These are phyloP conservation scores for Hypotaenidia okinawae DNA, from an alignment of 2,797 vertebrate genomes.

Conservation along the genomic window DNA sequence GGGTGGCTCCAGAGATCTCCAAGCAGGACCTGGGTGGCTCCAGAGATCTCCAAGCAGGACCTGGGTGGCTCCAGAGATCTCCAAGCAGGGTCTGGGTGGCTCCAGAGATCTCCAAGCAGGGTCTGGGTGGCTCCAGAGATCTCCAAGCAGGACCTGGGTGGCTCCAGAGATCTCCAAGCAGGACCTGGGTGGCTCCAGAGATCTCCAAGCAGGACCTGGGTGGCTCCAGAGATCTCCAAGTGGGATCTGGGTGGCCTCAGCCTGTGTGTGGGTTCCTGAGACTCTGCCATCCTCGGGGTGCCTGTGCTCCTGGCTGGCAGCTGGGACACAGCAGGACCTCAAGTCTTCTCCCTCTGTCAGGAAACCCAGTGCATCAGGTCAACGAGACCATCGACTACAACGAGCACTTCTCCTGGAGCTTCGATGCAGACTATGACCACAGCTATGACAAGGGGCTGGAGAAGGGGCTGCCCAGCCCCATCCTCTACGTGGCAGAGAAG, in stretches of 20 bases:
- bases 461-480: slow-evolving; percentile 89
- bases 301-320: background rate
- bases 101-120: too few relatives aligned
- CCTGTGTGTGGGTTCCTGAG: background rate
- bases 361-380: slow-evolving; percentile 87
- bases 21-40: too few relatives aligned
- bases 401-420: slow-evolving; percentile 87
- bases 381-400: slow-evolving; percentile 97
- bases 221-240: too few relatives aligned
- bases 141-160: too few relatives aligned
- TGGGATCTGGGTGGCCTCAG: too few relatives aligned
- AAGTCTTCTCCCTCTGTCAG: slow-evolving; percentile 62
- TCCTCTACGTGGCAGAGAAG: slow-evolving; percentile 93
- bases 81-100: too few relatives aligned
- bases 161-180: too few relatives aligned
- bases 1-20: too few relatives aligned
- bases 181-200: too few relatives aligned
- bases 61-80: too few relatives aligned
- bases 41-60: too few relatives aligned
- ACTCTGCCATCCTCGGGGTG: background rate
- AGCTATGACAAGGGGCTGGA: slow-evolving; percentile 83
- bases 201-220: too few relatives aligned
- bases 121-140: background rate
- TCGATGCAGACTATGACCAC: slow-evolving; percentile 69
- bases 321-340: background rate